phyloP scores from a whole-genome alignment of 2,888 invertebrate genomes.

The Aporophyla lueneburgensis region DNA sequence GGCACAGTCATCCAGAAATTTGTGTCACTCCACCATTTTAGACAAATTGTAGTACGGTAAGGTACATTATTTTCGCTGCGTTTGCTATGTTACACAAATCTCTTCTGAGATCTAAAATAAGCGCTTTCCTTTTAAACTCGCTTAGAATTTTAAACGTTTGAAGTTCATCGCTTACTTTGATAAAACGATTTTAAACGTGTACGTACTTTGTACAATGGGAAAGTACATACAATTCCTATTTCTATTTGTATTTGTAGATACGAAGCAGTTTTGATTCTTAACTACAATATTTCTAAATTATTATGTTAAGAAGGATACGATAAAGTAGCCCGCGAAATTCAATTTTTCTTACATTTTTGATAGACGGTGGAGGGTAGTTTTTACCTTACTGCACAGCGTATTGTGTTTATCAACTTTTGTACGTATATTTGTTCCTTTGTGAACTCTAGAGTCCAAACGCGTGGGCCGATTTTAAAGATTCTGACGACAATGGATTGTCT shows the following conservation, averaged over 20 bases:
- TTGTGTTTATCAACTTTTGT: no score
- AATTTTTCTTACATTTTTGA: no score
- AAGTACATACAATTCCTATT: background rate
- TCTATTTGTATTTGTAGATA: background rate
- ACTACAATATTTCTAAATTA: no score
- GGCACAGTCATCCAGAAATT: background rate
- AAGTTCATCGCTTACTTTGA: constrained; percentile 47
- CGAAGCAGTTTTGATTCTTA: background rate
- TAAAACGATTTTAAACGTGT: constrained; percentile 39
- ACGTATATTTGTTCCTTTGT: no score
- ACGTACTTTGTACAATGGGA: constrained; percentile 2
- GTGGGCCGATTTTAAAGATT: no score
- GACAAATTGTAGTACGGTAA: constrained; percentile 37
- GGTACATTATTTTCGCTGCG: constrained; percentile 52
- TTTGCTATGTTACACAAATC: constrained; percentile 52
- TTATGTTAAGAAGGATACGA: no score
- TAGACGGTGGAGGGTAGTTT: no score
- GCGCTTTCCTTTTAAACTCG: constrained; percentile 52
- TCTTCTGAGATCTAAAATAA: constrained; percentile 44
- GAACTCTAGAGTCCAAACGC: no score
- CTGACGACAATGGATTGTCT: no score
- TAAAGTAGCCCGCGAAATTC: no score
- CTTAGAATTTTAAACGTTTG: constrained; percentile 56
- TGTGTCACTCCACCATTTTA: constrained; percentile 3
- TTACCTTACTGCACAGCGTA: no score